These are phyloP conservation scores for Charadrius vociferus DNA, from an alignment of 2,113 vertebrate genomes.

Conservation along the genomic window DNA sequence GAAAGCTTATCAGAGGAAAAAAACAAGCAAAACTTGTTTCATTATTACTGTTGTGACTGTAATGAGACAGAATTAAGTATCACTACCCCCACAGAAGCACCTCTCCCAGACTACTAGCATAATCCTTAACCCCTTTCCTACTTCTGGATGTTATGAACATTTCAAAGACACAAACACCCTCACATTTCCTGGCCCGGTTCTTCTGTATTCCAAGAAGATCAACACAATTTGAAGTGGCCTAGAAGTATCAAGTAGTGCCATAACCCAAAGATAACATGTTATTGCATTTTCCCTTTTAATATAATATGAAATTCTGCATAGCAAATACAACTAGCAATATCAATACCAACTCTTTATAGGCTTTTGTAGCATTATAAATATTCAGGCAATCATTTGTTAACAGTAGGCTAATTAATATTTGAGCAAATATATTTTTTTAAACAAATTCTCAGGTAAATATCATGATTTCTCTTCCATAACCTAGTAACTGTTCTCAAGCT, in stretches of 20 bases:
- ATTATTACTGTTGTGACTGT: neutral
- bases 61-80: neutral
- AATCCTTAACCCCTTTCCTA: neutral
- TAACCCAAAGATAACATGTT: neutral
- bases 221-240: neutral
- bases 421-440: neutral
- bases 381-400: neutral
- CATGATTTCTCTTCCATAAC: neutral
- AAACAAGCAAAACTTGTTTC: neutral
- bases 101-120: neutral
- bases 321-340: neutral
- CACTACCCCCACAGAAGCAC: neutral
- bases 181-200: neutral
- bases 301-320: neutral
- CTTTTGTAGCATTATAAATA: neutral
- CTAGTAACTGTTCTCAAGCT: neutral
- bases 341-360: neutral
- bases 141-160: fast-evolving
- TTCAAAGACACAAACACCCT: neutral
- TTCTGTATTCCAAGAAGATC: neutral
- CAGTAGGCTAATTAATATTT: neutral
- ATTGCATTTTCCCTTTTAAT: neutral
- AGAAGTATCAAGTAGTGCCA: neutral
- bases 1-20: neutral
- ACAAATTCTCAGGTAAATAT: neutral